Conservation (phyloP, 2,113 vertebrate species). For the Oryzias curvinotus region DNA sequence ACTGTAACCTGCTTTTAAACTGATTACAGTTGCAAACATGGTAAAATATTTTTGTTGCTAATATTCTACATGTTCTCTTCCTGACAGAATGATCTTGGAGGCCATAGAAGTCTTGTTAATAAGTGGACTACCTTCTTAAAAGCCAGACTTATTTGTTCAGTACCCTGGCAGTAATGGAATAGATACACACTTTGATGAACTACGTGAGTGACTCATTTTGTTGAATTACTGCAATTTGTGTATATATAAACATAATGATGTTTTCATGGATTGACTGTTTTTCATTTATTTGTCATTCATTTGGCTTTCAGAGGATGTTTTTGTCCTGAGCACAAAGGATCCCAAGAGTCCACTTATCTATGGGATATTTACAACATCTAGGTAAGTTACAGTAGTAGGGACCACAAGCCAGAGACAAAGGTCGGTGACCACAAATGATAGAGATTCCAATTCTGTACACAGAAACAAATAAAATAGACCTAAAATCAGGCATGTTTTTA, state of each 20-base stretch:
- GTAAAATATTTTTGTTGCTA: neutral
- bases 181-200: constrained; percentile 97
- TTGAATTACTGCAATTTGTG: neutral
- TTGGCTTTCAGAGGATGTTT: constrained; percentile 89
- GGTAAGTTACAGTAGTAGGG: constrained; percentile 73
- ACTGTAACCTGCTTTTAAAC: too few relatives aligned
- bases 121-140: constrained; percentile 99
- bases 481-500: too few relatives aligned
- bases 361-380: constrained; percentile 96
- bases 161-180: constrained; percentile 95
- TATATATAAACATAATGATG: neutral
- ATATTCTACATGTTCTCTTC: constrained; percentile 22
- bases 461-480: too few relatives aligned
- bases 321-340: constrained; percentile 96
- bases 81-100: constrained; percentile 93
- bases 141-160: constrained; percentile 93
- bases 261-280: neutral
- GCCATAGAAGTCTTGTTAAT: constrained; percentile 96
- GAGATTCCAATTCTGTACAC: too few relatives aligned
- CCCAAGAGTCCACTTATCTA: constrained; percentile 96
- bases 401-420: too few relatives aligned
- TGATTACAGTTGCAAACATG: too few relatives aligned
- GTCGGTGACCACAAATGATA: too few relatives aligned
- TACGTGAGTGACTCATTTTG: constrained; percentile 84
- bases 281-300: neutral